phyloP scores from a whole-genome alignment of 2,797 vertebrate genomes.

The Trachops cirrhosus region DNA sequence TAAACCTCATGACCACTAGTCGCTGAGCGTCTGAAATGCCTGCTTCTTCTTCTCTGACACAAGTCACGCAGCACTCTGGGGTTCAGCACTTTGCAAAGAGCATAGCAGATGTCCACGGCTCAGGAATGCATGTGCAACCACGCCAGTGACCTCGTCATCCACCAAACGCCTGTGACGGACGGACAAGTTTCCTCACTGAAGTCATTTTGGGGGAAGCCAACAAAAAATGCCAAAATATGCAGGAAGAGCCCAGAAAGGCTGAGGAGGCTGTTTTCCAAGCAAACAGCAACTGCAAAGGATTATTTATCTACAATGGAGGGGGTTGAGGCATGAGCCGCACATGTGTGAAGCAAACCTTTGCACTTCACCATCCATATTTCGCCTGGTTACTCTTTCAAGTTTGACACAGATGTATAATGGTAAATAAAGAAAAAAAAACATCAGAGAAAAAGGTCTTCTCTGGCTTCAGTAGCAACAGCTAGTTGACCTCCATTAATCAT shows the following conservation, averaged over 20 bases:
- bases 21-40: background rate
- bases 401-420: conserved; percentile 67
- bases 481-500: conserved; percentile 64
- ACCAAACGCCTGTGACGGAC: conserved; percentile 72
- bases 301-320: conserved; percentile 41
- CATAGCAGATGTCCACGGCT: conserved; percentile 76
- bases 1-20: fast-evolving
- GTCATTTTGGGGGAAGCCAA: conserved; percentile 75
- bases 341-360: conserved; percentile 64
- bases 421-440: conserved; percentile 27
- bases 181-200: conserved; percentile 78
- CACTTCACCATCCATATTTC: conserved; percentile 49
- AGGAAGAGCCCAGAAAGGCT: conserved; percentile 60
- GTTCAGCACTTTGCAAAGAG: conserved; percentile 74
- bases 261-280: conserved; percentile 48
- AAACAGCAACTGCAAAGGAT: conserved; percentile 52
- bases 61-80: conserved; percentile 35
- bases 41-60: conserved; percentile 59
- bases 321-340: background rate
- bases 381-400: conserved; percentile 65
- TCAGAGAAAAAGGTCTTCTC: conserved; percentile 16
- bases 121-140: conserved; percentile 67
- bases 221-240: conserved; percentile 66
- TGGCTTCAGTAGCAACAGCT: conserved; percentile 63
- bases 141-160: conserved; percentile 72